phyloP scores from a whole-genome alignment of 2,888 invertebrate genomes.

The Ramazzottius varieornatus region DNA sequence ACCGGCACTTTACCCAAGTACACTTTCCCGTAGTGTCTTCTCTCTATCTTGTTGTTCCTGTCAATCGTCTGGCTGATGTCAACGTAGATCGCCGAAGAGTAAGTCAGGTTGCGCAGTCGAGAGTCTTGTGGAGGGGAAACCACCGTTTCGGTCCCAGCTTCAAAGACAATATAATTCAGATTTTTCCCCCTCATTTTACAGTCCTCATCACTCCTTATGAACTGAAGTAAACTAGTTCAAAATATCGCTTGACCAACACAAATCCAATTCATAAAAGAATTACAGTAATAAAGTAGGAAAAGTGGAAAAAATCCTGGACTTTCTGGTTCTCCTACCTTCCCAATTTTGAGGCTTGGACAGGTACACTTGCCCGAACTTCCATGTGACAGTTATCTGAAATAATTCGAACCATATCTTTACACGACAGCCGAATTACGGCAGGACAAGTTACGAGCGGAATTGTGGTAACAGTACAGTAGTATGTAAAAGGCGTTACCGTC shows the following conservation, averaged over 20 bases:
- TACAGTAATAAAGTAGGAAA: too few species aligned
- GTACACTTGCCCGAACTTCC: not conserved
- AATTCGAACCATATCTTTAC: too few species aligned
- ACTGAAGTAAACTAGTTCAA: too few species aligned
- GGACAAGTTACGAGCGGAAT: too few species aligned
- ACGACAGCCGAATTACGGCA: too few species aligned
- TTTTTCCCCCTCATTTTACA: too few species aligned
- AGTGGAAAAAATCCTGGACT: not conserved
- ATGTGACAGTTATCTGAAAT: not conserved
- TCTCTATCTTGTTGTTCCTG: not conserved
- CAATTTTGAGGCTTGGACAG: not conserved
- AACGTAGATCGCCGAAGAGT: conserved; percentile 3
- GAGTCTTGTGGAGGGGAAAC: not conserved
- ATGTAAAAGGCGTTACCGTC: too few species aligned
- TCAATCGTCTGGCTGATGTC: not conserved
- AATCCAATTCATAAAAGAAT: too few species aligned
- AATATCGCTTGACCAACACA: too few species aligned
- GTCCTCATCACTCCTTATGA: too few species aligned
- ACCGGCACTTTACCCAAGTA: conserved; percentile 2
- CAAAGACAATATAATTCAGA: not conserved
- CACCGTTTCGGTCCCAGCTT: not conserved
- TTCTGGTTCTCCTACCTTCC: not conserved
- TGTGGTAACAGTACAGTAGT: too few species aligned
- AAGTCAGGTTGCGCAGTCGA: conserved; percentile 3
- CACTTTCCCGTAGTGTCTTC: not conserved